A percentile compares a stretch with the other conserved stretches of the same genome.
These are phyloP conservation scores for Antheraea mylitta DNA, from an alignment of 1,140 invertebrate genomes.

Conservation along the genomic window DNA sequence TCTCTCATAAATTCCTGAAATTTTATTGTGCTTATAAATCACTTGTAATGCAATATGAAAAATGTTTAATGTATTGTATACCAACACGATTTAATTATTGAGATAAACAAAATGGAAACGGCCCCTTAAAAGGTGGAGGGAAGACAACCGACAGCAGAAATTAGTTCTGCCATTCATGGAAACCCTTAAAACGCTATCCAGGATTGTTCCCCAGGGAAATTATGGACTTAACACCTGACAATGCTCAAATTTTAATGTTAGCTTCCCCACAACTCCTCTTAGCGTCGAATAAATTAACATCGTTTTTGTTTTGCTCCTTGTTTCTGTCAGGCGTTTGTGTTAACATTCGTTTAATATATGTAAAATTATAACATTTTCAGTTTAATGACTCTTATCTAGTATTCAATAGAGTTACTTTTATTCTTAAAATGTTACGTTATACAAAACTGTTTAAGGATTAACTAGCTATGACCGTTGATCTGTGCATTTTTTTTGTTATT, in stretches of 20 bases:
- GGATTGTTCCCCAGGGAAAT: slow-evolving; percentile 73
- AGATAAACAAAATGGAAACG: slow-evolving; percentile 19
- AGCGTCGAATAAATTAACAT: slow-evolving; percentile 66
- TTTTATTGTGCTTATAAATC: no score
- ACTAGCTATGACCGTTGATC: no score
- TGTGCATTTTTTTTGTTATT: no score
- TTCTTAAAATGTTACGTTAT: no score
- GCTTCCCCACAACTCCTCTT: slow-evolving; percentile 38
- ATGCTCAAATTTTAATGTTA: slow-evolving; percentile 74
- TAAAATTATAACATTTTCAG: no score
- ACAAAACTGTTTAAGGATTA: no score
- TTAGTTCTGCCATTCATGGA: slow-evolving; percentile 65
- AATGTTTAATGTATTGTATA: neutral
- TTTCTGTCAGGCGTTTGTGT: slow-evolving; percentile 16
- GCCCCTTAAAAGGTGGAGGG: slow-evolving; percentile 14
- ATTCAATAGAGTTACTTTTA: no score
- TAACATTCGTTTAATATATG: neutral
- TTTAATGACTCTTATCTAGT: neutral
- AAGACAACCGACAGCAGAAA: slow-evolving; percentile 46
- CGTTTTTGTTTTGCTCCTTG: slow-evolving; percentile 37
- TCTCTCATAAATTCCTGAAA: no score
- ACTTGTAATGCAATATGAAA: neutral
- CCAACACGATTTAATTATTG: slow-evolving; percentile 7
- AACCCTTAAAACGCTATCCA: slow-evolving; percentile 73
- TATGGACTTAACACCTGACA: slow-evolving; percentile 77